Base-by-base conservation (phyloP, 2,113 vertebrate genomes). In the Gymnocephalus cernua region DNA sequence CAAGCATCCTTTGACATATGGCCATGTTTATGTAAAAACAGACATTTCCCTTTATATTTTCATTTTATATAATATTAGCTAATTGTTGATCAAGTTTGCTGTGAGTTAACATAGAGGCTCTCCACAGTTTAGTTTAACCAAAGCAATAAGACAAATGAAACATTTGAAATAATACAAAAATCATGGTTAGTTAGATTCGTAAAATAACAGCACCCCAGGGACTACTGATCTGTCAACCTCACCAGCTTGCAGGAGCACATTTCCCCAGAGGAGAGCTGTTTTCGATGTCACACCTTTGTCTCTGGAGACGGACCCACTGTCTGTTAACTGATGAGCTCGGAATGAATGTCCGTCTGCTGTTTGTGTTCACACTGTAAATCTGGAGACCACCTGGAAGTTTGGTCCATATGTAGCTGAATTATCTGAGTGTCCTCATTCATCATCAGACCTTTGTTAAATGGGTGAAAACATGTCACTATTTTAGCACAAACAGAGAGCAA, bases 241-340 rank as follows among this genome's bases (percentile, higher is more conserved):
- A 25, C 0, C 16, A 38, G 27, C 18, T 8, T 35, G 61, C 67
- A 65, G 23, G n/a, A 73, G 44, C 23, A 72, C 18, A 32, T 66
- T 59, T 75, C 50, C 27, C 35, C 11, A 7, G 5, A 13, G 54
- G 5, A 19, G 6, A 71, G 47, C 77, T 48, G 58, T 59, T 88
- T 79, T 50, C 32, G 0, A 54, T 68, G 81, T 89, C 59, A 80
- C 82, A 86, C 83, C 70, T 88, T 58, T 0, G 41, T 82, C 80
- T 64, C 87, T 44, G 53, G 74, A 80, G 80, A 82, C 47, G 0
- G 1, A 32, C 32, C 23, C 19, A 25, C 54, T 53, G 72, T 64
- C n/a, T 73, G 68, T 78, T 62, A 47, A 21, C 35, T 27, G 65
- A 81, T 27, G 63, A 79, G 56, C 61, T 58, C 15, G 68, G 50